Conservation (phyloP, 2,113 vertebrate genomes). For the Aegithalos caudatus region DNA sequence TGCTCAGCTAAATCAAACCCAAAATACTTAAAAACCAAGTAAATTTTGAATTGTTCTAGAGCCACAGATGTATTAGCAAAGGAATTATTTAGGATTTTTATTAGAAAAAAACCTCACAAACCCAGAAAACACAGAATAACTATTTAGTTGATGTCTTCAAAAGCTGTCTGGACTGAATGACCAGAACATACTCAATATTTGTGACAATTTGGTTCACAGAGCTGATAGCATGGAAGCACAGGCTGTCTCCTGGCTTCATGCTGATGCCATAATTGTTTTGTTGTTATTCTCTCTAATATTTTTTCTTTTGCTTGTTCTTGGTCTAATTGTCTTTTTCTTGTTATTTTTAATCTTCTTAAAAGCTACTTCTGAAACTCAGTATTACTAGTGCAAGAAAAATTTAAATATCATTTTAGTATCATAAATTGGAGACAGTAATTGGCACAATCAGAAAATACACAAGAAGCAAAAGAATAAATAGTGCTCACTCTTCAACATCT, state of each 20-base stretch:
- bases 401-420: background rate
- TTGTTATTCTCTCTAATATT: background rate
- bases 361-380: background rate
- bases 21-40: background rate
- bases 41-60: background rate
- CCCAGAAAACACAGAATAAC: background rate
- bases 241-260: background rate
- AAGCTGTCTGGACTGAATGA: background rate
- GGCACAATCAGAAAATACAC: background rate
- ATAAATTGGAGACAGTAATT: background rate
- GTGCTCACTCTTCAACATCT: background rate
- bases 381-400: background rate
- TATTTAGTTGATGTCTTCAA: background rate
- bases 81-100: background rate
- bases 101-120: background rate
- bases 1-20: background rate
- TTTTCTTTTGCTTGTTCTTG: background rate
- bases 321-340: background rate
- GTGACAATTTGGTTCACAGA: background rate
- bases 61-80: background rate
- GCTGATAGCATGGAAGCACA: background rate
- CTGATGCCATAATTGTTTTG: background rate
- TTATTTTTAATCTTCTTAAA: background rate
- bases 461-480: background rate
- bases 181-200: background rate